Conservation (phyloP, 1,140 invertebrate species). For the Solenopsis fugax region DNA sequence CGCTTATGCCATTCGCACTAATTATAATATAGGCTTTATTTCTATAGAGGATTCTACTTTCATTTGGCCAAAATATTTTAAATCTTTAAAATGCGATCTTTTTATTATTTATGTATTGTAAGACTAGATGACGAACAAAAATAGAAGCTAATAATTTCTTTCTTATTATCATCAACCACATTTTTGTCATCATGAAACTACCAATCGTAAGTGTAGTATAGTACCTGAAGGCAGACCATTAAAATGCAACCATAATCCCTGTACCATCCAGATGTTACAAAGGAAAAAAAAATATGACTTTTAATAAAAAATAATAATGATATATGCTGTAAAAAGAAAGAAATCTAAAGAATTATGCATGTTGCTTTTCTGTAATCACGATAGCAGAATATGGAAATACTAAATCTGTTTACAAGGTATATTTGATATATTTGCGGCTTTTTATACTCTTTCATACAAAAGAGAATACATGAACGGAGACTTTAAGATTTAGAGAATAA, state of each 20-base stretch:
- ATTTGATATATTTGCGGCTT: constrained; percentile 68
- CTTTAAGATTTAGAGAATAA: constrained; percentile 61
- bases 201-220: constrained; percentile 59
- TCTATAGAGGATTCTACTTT: constrained; percentile 42
- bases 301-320: constrained; percentile 66
- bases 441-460: constrained; percentile 68
- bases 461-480: constrained; percentile 14
- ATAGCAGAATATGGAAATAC: constrained; percentile 47
- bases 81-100: constrained; percentile 46
- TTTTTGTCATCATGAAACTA: constrained; percentile 50
- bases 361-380: constrained; percentile 60
- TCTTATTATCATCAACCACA: constrained; percentile 16
- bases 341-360: constrained; percentile 70
- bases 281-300: constrained; percentile 54
- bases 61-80: constrained; percentile 50
- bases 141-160: constrained; percentile 21
- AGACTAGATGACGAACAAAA: constrained; percentile 55
- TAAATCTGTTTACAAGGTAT: constrained; percentile 38
- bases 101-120: constrained; percentile 60
- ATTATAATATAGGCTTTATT: constrained; percentile 51
- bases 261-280: constrained; percentile 49
- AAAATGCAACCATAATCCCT: constrained; percentile 57
- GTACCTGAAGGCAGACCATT: constrained; percentile 72
- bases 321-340: constrained; percentile 65
- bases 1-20: constrained; percentile 62